These are phyloP conservation scores for Trididemnum clinides DNA, from an alignment of 23 tunicate genomes.

Conservation along the genomic window DNA sequence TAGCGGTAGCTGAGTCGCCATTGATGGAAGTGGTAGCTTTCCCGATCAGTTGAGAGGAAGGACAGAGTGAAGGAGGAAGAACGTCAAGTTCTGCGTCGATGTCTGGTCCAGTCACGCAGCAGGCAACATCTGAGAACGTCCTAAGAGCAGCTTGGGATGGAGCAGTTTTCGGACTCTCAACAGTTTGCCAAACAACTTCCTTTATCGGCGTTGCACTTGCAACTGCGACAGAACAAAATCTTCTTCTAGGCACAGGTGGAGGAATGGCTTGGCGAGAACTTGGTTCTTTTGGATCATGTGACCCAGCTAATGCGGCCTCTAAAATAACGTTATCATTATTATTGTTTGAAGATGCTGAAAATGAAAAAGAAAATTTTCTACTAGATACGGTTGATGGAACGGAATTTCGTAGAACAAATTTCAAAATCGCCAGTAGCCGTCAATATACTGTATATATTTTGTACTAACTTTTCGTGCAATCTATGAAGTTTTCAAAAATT, in stretches of 20 bases:
- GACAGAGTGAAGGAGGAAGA: slow-evolving; percentile 33
- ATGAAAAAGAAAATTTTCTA: too few species aligned
- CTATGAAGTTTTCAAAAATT: too few species aligned
- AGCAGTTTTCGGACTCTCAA: not conserved
- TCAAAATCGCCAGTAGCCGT: too few species aligned
- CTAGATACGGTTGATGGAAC: too few species aligned
- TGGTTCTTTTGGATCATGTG: not conserved
- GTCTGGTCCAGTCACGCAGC: slow-evolving; percentile 17
- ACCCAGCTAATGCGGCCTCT: too few species aligned
- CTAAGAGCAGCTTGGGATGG: not conserved
- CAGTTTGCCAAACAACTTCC: slow-evolving; percentile 27
- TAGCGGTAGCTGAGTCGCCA: too few species aligned
- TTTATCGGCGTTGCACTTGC: slow-evolving; percentile 16
- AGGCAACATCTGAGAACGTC: not conserved
- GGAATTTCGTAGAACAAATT: too few species aligned
- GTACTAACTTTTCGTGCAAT: too few species aligned
- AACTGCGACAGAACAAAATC: slow-evolving; percentile 60
- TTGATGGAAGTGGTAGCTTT: not conserved
- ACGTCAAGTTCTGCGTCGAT: slow-evolving; percentile 43
- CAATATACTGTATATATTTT: too few species aligned
- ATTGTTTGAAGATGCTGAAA: too few species aligned
- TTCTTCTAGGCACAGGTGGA: slow-evolving; percentile 80
- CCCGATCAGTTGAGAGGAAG: not conserved
- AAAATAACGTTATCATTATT: too few species aligned
- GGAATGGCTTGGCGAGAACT: slow-evolving; percentile 1